Base-by-base conservation (phyloP, 2,113 vertebrate genomes). In the Epinephelus fuscoguttatus region DNA sequence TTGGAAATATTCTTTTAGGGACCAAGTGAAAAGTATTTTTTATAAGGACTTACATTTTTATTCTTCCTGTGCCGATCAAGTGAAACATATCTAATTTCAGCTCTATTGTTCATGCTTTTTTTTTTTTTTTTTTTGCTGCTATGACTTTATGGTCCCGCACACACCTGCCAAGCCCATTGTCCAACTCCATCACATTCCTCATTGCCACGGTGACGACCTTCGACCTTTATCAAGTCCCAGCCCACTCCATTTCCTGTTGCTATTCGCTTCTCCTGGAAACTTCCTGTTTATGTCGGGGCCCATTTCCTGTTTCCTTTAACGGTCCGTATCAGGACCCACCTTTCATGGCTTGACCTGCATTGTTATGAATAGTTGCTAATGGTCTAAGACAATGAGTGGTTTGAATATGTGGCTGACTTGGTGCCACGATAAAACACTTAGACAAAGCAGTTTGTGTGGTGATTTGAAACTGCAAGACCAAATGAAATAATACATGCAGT, bases 211-310 rank as follows among this genome's bases (percentile, higher is more conserved):
- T 33, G 53, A 90, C 70, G 30, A 94, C 92, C 93, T 93, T 91
- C 86, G 80, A 91, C 92, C 92, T 90, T 92, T 81, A 90, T 89
- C 86, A 53, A 88, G 88, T 87, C 91, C 90, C 84, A 14, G 80
- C 93, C 91, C 92, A 85, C 86, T 93, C 87, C 84, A 76, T 95
- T 96, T 96, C 95, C 95, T 94, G 91, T 94, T 87, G 80, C 94
- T 93, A 90, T 93, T 94, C 88, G 75, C 80, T 92, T 93, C 92
- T 92, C 85, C 75, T 93, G 89, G 94, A 92, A 90, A 92, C 93
- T 95, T 96, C 95, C 95, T 96, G 94, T 96, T 96, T 95, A 88
- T 94, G 90, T 93, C 91, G 82, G 91, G 90, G 84, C 81, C 76
- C 81, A 25, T 91, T 95, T 96, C 95, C 94, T 88, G 93, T 89